Evolutionary conservation across 2,113 vertebrate species (phyloP).

Genomic region (Solea senegalensis): DNA sequence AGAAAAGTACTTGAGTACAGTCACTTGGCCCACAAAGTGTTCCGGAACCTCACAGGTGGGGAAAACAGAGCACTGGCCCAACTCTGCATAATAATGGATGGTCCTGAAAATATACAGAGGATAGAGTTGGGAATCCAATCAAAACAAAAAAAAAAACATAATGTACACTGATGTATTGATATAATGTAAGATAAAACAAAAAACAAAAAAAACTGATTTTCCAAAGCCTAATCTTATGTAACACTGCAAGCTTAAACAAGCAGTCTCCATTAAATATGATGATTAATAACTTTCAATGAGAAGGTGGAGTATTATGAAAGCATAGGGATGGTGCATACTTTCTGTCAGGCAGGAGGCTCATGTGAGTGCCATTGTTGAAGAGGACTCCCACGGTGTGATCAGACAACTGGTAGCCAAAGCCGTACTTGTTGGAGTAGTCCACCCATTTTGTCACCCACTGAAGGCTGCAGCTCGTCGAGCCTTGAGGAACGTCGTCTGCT

Average conservation of each 20-base stretch:
- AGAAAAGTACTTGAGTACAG: constrained; percentile 97
- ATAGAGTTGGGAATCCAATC: not conserved
- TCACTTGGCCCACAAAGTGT: constrained; percentile 94
- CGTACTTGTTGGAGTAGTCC: constrained; percentile 99
- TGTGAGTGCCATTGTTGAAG: constrained; percentile 97
- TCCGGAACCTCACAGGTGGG: constrained; percentile 90
- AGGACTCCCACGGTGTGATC: constrained; percentile 97
- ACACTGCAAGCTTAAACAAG: constrained; percentile 37
- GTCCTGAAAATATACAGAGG: constrained; percentile 80
- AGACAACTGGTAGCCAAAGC: constrained; percentile 98
- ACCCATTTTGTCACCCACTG: constrained; percentile 99
- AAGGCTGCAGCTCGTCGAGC: constrained; percentile 85
- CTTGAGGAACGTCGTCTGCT: constrained; percentile 88
- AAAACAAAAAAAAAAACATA: constrained; percentile 7
- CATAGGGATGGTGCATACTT: constrained; percentile 82
- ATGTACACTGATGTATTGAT: not conserved
- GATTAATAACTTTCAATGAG: constrained; percentile 30
- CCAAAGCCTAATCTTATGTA: not conserved
- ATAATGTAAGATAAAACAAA: not conserved
- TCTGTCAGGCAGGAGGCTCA: constrained; percentile 97
- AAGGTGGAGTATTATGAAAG: constrained; percentile 32
- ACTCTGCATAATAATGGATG: constrained; percentile 94
- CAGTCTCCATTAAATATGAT: not conserved
- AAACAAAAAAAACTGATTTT: not conserved
- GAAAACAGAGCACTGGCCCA: constrained; percentile 93